Base-by-base conservation (phyloP, 2,888 invertebrate genomes). In the Lepas anatifera region DNA sequence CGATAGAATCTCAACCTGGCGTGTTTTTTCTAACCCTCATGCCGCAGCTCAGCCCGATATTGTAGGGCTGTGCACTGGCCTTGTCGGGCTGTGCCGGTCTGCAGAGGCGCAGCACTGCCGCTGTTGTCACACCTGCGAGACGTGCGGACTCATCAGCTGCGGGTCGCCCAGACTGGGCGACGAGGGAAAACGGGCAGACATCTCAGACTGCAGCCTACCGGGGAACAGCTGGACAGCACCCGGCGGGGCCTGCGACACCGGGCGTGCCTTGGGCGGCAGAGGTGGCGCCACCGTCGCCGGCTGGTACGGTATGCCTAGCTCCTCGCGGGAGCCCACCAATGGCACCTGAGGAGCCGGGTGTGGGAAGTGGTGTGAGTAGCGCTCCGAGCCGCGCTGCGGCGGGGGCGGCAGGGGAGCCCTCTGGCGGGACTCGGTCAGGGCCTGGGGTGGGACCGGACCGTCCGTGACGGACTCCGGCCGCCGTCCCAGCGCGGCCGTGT, bases 221-320 rank as follows among this genome's bases (percentile, higher is more conserved):
- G 58, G 58, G 7, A 58, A 2, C 13, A 58, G 7, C 16, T 8
- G 32, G 16, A 35, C 32, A 6, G 32, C 58, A 7, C 58, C 58
- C 18, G 58, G 32, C 32, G 58, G 58, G 18, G 22, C 29, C 58
- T 35, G 32, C 22, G 58, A 58, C 58, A 16, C 4, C 18, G 58
- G 58, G 3, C 58, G 58, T 2, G 16, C 18, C 29, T 58, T 58
- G 32, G 58, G 58, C 32, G 58, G 58, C 58, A 58, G 58, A 29
- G 58, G 58, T 10, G 58, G 58, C 58, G 22, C 50, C 50, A 3
- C 22, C 22, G 11, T 25, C 27, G 13, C 50, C 50, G 58, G 32
- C 18, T 29, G 58, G 32, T 58, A 58, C 32, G 58, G 58, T 18
- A 58, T 58, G 58, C 58, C 58, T 22, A 58, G 58, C 58, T 58